Percentiles rank a stretch among this genome's conserved stretches.
Conservation (phyloP, 2,888 invertebrate genomes). For the Hanleya hanleyi region DNA sequence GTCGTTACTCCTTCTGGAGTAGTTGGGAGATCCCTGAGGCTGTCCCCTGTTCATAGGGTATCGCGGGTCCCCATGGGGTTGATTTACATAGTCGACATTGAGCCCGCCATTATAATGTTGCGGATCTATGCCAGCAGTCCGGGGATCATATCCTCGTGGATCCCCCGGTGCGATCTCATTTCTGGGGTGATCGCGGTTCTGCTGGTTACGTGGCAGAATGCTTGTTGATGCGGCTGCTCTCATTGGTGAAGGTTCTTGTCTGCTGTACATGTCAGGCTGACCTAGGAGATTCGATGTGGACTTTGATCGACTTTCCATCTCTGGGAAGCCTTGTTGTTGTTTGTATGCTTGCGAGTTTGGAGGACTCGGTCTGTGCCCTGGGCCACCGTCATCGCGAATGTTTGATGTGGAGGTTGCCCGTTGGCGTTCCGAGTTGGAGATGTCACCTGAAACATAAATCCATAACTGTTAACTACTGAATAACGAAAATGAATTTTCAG, state of each 20-base stretch:
- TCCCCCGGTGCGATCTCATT: neutral
- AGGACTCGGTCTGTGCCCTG: conserved; percentile 20
- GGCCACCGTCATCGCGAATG: neutral
- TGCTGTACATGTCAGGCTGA: conserved; percentile 19
- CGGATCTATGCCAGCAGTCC: conserved; percentile 5
- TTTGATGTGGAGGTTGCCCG: conserved; percentile 12
- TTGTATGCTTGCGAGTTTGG: neutral
- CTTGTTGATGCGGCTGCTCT: conserved; percentile 8
- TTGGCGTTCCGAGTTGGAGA: conserved; percentile 1
- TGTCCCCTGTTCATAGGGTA: conserved; percentile 7
- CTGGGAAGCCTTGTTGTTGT: conserved; percentile 77
- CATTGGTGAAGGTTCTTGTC: neutral
- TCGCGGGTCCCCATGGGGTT: conserved; percentile 47
- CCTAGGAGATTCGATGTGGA: conserved; percentile 42
- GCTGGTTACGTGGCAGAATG: neutral
- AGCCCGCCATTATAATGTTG: conserved; percentile 41
- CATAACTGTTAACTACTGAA: no score
- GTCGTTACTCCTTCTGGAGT: conserved; percentile 25
- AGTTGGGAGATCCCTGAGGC: conserved; percentile 12
- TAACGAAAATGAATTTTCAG: no score
- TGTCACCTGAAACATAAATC: conserved; percentile 2
- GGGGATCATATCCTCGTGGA: neutral
- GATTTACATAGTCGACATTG: conserved; percentile 63
- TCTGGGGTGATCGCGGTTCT: no score
- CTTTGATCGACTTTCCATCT: conserved; percentile 72